Base-by-base conservation (phyloP, 2,797 vertebrate species). In the Pelobates cultripes region DNA sequence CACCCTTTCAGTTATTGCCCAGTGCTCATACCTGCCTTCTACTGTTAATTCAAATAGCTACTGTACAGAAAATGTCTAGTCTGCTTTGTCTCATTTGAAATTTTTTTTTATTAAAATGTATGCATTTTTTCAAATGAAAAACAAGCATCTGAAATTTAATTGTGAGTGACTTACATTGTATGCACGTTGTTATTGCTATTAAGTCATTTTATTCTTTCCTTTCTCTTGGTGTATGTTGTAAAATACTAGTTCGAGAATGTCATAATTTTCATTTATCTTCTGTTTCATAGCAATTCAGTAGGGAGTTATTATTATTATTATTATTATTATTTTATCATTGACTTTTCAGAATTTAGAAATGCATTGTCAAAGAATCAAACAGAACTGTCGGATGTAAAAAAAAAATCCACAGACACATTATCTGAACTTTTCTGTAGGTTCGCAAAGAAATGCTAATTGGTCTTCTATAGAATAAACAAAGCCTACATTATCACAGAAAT, bases 401-500 rank as follows among this genome's bases (percentile, higher is more conserved):
- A 61, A 64, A 40, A 2, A 40, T 64, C 17, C 10, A 40, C 61
- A 64, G 61, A 40, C 12, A 7, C 14, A 64, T n/a, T 60, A 60
- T 64, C 61, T 64, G 17, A 64, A 64, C 61, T 41, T 57, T 12
- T 1, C 5, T 64, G 61, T 40, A 45, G 43, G 53, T 15, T 60
- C 17, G 70, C 76, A 70, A 28, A 69, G 42, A 4, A 44, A 70
- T 57, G 43, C 12, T 78, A 70, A 70, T 78, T 61, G 68, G 47
- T 60, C 10, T 17, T 70, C 28, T 60, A 40, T 42, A 70, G 41
- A 17, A 51, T 41, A 68, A 47, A 76, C n/a, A 76, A 70, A 43
- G 42, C 41, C 53, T 61, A 7, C 15, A 43, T 70, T 78, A 78
- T 78, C 76, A 70, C 53, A 60, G 53, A 57, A 61, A 70, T 70